Evolutionary conservation across 2,888 invertebrate genomes (phyloP), one percentile per base, ranked within the genome.

Genomic region (Oscheius sp.): DNA sequence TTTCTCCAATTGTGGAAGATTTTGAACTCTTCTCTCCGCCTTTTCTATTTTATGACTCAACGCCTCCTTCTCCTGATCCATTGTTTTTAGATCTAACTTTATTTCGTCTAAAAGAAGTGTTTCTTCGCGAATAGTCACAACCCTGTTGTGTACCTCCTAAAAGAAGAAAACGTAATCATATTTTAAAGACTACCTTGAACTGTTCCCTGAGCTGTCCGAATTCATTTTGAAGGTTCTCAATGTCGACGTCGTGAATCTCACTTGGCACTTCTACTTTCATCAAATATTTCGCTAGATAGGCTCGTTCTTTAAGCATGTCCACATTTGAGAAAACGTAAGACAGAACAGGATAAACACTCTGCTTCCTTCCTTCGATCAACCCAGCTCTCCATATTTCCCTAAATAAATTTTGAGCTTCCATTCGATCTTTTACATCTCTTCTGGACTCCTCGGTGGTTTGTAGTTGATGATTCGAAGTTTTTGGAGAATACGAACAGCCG

Each of bases 391-490:
- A 90, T 30, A 86, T 86, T 71, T 88, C 88, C 79, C 91, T 91
- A 77, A 50, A 50, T 24, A 17, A 4, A 17, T 41, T 12, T 17
- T 41, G 41, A 41, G 14, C 41, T 6, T 20, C 12, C 41, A 4
- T 41, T 41, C 20, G n/a, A 22, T 12, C 9, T 66, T 76, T 67
- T 59, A 85, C 85, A 83, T 72, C 56, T 85, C 80, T 26, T 88
- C 87, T 28, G 80, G 81, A 68, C 87, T 87, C 69, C 89, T 87
- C 2, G 89, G 88, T 2, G 93, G 92, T 51, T 91, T 90, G 85
- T 93, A 94, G 87, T 93, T 92, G n/a, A 94, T 89, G 71, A 92
- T 90, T 68, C 91, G 89, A 20, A 94, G 88, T 86, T 90, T 90
- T 38, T 87, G 87, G 67, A 93, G 88, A 57, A 93, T 89, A 44